These are phyloP conservation scores for Akabosia matsudoensis DNA, from an alignment of 1,140 invertebrate genomes.

Conservation along the genomic window DNA sequence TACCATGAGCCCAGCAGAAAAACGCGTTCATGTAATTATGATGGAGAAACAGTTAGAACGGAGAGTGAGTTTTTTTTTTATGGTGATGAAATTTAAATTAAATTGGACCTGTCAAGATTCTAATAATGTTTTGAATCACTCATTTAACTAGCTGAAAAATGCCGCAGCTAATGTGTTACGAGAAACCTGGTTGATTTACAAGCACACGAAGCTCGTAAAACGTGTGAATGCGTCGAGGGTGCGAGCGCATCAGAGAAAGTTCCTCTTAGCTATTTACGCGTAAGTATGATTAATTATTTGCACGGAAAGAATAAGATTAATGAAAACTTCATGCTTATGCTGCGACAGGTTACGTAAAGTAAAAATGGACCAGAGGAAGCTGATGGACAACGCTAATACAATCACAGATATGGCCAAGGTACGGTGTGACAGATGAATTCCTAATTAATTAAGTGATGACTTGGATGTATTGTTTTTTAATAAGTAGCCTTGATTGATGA, in stretches of 20 bases:
- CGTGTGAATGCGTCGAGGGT: slow-evolving; percentile 93
- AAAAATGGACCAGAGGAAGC: slow-evolving; percentile 99
- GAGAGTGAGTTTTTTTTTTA: slow-evolving; percentile 52
- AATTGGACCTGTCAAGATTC: not conserved
- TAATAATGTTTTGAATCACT: not conserved
- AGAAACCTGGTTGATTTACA: slow-evolving; percentile 99
- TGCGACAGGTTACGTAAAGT: slow-evolving; percentile 93
- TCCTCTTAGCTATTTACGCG: slow-evolving; percentile 98
- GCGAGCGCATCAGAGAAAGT: slow-evolving; percentile 97
- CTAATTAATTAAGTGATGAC: no score
- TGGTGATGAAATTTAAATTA: not conserved
- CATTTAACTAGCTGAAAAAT: slow-evolving; percentile 83
- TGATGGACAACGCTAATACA: slow-evolving; percentile 98
- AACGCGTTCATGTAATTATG: slow-evolving; percentile 67
- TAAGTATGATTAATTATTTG: slow-evolving; percentile 69
- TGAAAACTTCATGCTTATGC: not conserved
- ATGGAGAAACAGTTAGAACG: slow-evolving; percentile 65
- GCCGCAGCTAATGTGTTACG: slow-evolving; percentile 97
- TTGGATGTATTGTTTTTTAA: no score
- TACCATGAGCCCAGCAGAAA: slow-evolving; percentile 62
- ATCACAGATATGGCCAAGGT: slow-evolving; percentile 99
- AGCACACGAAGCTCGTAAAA: slow-evolving; percentile 97
- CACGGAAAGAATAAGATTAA: not conserved
- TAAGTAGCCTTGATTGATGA: no score
- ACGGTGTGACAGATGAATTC: no score